Evolutionary conservation across 2,113 vertebrate genomes (phyloP).

Genomic region (Hoplias malabaricus): DNA sequence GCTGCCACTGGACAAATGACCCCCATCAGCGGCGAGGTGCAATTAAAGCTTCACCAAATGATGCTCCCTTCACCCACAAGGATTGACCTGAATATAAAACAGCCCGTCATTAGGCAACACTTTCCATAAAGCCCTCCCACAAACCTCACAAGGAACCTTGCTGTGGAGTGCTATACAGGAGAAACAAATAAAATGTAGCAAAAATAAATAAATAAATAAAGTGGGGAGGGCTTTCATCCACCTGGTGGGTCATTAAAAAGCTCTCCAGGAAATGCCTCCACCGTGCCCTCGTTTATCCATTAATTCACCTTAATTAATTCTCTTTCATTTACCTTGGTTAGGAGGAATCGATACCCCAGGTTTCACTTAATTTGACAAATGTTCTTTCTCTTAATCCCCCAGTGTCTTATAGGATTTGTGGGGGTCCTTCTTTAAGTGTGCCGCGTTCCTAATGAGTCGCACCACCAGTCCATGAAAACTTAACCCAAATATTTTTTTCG

Average conservation of each 20-base stretch:
- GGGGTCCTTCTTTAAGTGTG: slow-evolving; percentile 36
- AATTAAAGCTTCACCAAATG: slow-evolving; percentile 50
- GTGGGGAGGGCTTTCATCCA: slow-evolving; percentile 42
- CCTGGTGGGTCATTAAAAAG: slow-evolving; percentile 63
- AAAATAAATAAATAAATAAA: background rate
- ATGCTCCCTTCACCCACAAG: slow-evolving; percentile 33
- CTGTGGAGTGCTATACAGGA: slow-evolving; percentile 43
- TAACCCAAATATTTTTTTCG: background rate
- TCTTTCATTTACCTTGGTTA: slow-evolving; percentile 71
- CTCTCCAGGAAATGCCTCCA: slow-evolving; percentile 59
- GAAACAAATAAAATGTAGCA: slow-evolving; percentile 51
- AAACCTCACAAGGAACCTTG: slow-evolving; percentile 24
- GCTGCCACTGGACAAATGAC: slow-evolving; percentile 53
- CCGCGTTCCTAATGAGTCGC: slow-evolving; percentile 39
- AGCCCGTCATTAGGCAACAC: slow-evolving; percentile 1
- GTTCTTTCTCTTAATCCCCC: slow-evolving; percentile 65
- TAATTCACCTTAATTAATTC: slow-evolving; percentile 80
- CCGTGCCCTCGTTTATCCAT: slow-evolving; percentile 72
- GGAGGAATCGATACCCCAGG: slow-evolving; percentile 76
- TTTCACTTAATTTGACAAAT: slow-evolving; percentile 78
- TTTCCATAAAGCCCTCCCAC: slow-evolving; percentile 26
- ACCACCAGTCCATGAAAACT: slow-evolving; percentile 16
- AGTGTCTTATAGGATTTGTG: slow-evolving; percentile 55
- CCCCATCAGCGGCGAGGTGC: slow-evolving; percentile 41
- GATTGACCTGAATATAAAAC: slow-evolving; percentile 47